Evolutionary conservation across 2,113 vertebrate genomes (phyloP), one percentile per base, ranked within the genome.

Genomic region (Paradoxurus hermaphroditus): DNA sequence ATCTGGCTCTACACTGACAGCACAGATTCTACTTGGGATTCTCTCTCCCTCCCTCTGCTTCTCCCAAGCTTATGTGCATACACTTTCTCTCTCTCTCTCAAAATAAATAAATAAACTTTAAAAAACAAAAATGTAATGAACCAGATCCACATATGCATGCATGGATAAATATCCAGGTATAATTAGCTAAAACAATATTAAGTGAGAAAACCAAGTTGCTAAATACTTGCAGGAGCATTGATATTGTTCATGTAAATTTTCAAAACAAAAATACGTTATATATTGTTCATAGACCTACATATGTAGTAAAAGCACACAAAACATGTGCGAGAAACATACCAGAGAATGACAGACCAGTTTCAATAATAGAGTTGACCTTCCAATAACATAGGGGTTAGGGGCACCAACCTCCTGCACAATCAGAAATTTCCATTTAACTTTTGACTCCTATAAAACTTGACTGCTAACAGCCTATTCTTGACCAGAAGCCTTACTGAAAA

Each of bases 301-400:
- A 39, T 53, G 27, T 79, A 75, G 44, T 89, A 85, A 82, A 97
- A 94, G 62, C 13, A 56, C 4, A 34, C 65, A 95, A 94, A 94
- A n/a, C 34, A 83, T 65, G 14, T 78, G 29, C 63, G 49, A 95
- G 39, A 72, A 86, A 90, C 23, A 63, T n/a, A 68, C 16, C 18
- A 51, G 34, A 78, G 34, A 90, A 86, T 91, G 23, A 87, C 93
- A 73, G n/a, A 86, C 34, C 25, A 91, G 14, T 90, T 94, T 94
- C 59, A 90, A 31, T 78, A 51, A 41, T 77, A 44, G 23, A 73
- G 12, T 73, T 73, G 25, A 73, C 72, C 72, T 73, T 73, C 41
- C 23, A 73, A 29, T 41, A 73, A 44, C 39, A 29, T 73, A 73
- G 25, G 25, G 39, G 39, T 73, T 73, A 73, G 72, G 72, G 39